Base-by-base conservation (phyloP, 2,113 vertebrate species). In the Smithornis capensis region DNA sequence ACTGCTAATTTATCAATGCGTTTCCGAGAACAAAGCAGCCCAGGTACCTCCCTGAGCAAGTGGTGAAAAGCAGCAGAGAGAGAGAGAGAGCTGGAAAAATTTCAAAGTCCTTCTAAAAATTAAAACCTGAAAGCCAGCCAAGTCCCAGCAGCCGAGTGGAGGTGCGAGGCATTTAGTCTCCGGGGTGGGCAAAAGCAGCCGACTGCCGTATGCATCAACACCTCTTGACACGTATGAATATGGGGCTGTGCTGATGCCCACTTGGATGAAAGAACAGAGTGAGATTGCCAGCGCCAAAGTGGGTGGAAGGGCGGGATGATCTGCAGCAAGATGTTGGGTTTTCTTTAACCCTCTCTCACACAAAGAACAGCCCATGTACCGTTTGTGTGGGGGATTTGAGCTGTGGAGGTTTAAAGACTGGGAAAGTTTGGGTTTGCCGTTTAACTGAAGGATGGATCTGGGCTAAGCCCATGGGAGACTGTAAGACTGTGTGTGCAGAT, bases 41-140 rank as follows among this genome's bases (percentile, higher is more conserved):
- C 95, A 97, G 95, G 97, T 95, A 95, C 74, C 50, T 94, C 83
- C 29, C 68, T 44, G 84, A 89, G 63, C 17, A 3, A 91, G 85
- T 1, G 1, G 68, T n/a, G 49, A 62, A 89, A 96, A 96, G 75
- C 80, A 87, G 95, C 91, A 75, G 55, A 0, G 53, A 94, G 90
- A 0, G 53, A 94, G 90, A 75, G 19, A 0, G 60, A 95, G 96
- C 92, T 96, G 96, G 95, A 97, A 96, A 95, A 91, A 79, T 45
- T 95, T 95, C 94, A 92, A 96, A 97, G 95, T 95, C 95, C 94
- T 94, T 94, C 96, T 85, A 95, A 97, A 96, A 95, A 96, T 97
- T 94, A 92, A 84, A 97, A 92, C 6, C 86, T 94, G 88, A 97
- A 94, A 92, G 80, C 22, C 95, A 93, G 95, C 96, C 97, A 97